Evolutionary conservation across 1,140 invertebrate species (phyloP), one percentile per base, ranked within the genome.

Genomic region (Ceratoteleas bidentatus): DNA sequence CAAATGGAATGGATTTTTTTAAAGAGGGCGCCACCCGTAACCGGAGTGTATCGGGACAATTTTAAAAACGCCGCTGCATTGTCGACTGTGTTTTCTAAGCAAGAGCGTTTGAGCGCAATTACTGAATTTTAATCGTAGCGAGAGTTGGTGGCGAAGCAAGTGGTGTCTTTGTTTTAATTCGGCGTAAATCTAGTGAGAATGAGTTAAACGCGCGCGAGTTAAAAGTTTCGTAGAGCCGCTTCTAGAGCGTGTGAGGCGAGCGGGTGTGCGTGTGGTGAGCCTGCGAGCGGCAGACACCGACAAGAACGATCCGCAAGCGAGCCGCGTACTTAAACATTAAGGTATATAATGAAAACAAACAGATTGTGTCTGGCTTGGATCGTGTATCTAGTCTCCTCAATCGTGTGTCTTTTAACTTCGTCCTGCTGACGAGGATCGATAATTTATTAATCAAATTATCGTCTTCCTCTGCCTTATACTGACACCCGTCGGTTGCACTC

Each of bases 361-460:
- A 81, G 79, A 82, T 82, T 82, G 74, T 83, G 70, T 77, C 58
- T 83, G 75, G 75, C 81, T 83, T 76, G 81, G 75, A 79, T 79
- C 75, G 81, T 75, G 81, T 76, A 79, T 79, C 81, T 83, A 78
- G 81, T 79, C 81, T 83, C 75, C 75, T 79, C 75, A 78, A 83
- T 75, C 81, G 75, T 79, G 75, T 79, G 70, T 83, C 81, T 79
- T 78, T 83, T 79, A 79, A 79, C 81, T 83, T 83, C 81, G 81
- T 83, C 81, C 81, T 78, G 81, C 81, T 83, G 81, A 83, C 75
- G 81, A 79, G 81, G 81, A 83, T 83, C 81, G 81, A 83, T 83
- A 83, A 83, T 83, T 83, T 70, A 70, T 78, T 74, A 78, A 75
- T 74, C 70, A 79, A 83, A 83, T 83, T 79, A 83, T 79, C 81